These are phyloP conservation scores for Bombus consobrinus DNA, from an alignment of 1,140 invertebrate species.

Conservation along the genomic window DNA sequence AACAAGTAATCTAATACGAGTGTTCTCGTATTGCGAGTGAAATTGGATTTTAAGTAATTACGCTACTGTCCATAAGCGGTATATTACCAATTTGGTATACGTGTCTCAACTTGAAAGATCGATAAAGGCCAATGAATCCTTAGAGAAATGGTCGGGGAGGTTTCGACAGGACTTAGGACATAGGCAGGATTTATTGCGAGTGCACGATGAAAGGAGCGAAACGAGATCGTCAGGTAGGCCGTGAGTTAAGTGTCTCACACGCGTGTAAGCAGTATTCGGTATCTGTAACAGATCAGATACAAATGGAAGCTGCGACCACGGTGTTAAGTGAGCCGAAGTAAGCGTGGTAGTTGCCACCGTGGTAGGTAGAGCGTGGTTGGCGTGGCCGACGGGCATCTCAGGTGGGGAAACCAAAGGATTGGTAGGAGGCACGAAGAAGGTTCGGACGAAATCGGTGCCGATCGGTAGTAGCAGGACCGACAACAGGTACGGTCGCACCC, in stretches of 20 bases:
- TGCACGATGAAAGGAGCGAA: conserved; percentile 15
- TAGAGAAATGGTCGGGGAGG: too few species aligned
- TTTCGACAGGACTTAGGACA: background rate
- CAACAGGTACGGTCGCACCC: conserved; percentile 13
- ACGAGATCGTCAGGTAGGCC: too few species aligned
- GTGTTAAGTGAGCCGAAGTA: conserved; percentile 52
- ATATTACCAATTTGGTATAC: too few species aligned
- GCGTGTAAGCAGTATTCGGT: conserved; percentile 56
- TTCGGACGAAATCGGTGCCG: conserved; percentile 50
- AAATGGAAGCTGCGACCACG: conserved; percentile 57
- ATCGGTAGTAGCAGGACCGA: conserved; percentile 28
- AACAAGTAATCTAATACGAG: background rate
- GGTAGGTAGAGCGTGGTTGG: conserved; percentile 46
- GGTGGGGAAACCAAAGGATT: conserved; percentile 16
- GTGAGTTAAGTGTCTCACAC: conserved; percentile 37
- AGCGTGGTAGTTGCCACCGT: conserved; percentile 50
- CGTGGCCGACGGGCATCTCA: conserved; percentile 25
- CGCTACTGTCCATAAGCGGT: too few species aligned
- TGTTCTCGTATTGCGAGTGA: background rate
- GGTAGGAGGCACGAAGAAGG: conserved; percentile 30
- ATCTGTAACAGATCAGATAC: conserved; percentile 68
- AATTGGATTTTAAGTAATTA: background rate
- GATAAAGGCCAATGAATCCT: too few species aligned
- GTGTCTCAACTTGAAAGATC: too few species aligned
- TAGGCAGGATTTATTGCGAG: conserved; percentile 5